These are phyloP conservation scores for Ranitomeya variabilis DNA, from an alignment of 2,113 vertebrate genomes.

Conservation along the genomic window DNA sequence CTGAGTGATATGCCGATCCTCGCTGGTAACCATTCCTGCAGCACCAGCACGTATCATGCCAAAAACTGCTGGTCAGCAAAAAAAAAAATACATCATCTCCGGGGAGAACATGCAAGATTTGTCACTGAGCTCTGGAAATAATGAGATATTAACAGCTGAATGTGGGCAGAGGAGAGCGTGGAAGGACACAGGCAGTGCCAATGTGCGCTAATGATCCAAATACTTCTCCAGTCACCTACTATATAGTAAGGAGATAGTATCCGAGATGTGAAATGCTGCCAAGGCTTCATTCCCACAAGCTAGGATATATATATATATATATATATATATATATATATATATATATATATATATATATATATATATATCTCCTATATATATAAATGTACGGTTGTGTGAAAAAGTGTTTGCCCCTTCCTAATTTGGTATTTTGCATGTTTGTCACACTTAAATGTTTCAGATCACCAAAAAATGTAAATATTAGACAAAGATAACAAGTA, in stretches of 20 bases:
- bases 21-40: background rate
- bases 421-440: too few species aligned
- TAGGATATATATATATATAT: too few species aligned
- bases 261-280: background rate
- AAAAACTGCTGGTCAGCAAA: slow-evolving; percentile 17
- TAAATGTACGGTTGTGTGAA: too few species aligned
- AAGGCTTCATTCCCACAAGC: background rate
- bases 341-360: too few species aligned
- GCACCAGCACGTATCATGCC: background rate
- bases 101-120: background rate
- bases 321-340: too few species aligned
- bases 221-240: background rate
- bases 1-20: background rate
- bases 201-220: background rate
- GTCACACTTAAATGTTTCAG: too few species aligned
- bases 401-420: too few species aligned
- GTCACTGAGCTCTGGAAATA: slow-evolving; percentile 7
- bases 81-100: background rate
- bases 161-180: background rate
- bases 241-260: background rate
- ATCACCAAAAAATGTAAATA: too few species aligned
- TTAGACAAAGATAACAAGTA: too few species aligned
- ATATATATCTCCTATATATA: too few species aligned
- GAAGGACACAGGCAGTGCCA: background rate
- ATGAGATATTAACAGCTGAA: slow-evolving; percentile 12